Percentiles rank a stretch among this genome's conserved stretches.
Evolutionary conservation across 2,888 invertebrate genomes (phyloP).

Genomic region (Embidobia sp.): DNA sequence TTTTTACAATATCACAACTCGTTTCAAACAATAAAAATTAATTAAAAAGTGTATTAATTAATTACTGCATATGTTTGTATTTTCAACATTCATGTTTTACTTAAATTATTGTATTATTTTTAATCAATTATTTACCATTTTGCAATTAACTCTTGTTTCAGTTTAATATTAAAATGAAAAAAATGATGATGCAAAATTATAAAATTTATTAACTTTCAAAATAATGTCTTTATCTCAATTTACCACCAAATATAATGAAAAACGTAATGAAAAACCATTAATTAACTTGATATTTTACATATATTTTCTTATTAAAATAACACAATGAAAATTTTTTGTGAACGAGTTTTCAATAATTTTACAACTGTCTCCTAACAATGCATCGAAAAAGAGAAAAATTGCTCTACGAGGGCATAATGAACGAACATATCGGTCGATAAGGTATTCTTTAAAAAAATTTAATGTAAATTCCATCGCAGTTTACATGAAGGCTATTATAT

Average conservation of each 20-base stretch:
- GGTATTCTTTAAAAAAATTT: constrained; percentile 19
- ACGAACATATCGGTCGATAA: constrained; percentile 23
- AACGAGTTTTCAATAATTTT: constrained; percentile 33
- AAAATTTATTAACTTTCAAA: no score
- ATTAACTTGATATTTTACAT: constrained; percentile 10
- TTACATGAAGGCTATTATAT: constrained; percentile 1
- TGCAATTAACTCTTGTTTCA: no score
- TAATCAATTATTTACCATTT: no score
- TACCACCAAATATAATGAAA: neutral
- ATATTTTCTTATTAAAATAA: neutral
- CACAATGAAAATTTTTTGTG: constrained; percentile 12
- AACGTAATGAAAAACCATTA: constrained; percentile 11
- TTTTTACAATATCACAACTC: no score
- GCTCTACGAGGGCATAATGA: constrained; percentile 20
- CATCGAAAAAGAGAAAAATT: constrained; percentile 4
- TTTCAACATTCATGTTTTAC: no score
- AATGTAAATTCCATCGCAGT: constrained; percentile 27
- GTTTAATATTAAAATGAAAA: no score
- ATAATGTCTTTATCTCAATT: constrained; percentile 3
- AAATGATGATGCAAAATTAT: no score
- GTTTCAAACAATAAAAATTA: no score
- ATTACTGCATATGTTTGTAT: no score
- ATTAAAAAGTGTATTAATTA: no score
- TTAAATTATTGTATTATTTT: no score
- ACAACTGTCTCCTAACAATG: constrained; percentile 13